Evolutionary conservation across 2,797 vertebrate species (phyloP), one percentile per base, ranked within the genome.

Genomic region (Smutsia temminckii): DNA sequence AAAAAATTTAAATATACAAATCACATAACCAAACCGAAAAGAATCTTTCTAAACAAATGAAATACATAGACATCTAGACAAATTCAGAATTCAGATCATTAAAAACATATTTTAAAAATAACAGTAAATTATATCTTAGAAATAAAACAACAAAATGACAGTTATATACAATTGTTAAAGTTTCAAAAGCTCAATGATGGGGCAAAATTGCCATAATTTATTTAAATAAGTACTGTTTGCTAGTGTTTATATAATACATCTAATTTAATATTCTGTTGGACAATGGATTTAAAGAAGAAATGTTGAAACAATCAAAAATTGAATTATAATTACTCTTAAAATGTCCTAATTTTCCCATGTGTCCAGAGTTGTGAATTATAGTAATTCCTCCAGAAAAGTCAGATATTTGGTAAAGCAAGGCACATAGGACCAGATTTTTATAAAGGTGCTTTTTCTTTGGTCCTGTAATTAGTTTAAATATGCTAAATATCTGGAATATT

Each of bases 1-100:
- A 97, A 97, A 97, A 97, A 96, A 49, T 97, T 94, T 97, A 86
- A 97, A 96, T 87, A 98, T 93, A 98, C 75, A 96, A 93, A 81
- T 97, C 0, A 1, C 49, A 96, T 72, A 90, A 34, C 91, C 81
- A 93, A 97, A 95, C 74, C 29, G 74, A 37, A 93, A 95, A 95
- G 12, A 96, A 51, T 78, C 83, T 63, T 53, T 64, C 32, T 42
- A 61, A 88, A 37, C 11, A 61, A 95, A 92, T 87, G 63, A 97
- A 98, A 97, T 9, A 12, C 86, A 12, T 71, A 97, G 74, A n/a
- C 90, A 55, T 46, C 63, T 18, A 94, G 91, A 79, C 57, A 96
- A 97, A 96, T 69, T 95, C n/a, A 69, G 81, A 29, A 96, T 34
- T 17, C 0, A 18, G 92, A 88, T 94, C 78, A 69, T 79, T 75